Conservation (phyloP, 2,113 vertebrate species). For the Sylvietta virens region DNA sequence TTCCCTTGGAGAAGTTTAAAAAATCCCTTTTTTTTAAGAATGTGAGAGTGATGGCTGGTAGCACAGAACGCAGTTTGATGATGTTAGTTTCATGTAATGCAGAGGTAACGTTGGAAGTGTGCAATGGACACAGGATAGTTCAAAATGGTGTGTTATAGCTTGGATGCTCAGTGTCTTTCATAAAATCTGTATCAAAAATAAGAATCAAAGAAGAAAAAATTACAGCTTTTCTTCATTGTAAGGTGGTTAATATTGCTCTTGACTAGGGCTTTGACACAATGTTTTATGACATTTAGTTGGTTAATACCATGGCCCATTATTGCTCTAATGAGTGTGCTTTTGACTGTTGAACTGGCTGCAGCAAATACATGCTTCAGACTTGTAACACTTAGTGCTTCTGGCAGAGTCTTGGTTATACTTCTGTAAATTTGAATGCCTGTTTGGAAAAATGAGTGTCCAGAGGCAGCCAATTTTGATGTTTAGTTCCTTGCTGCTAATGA, state of each 20-base stretch:
- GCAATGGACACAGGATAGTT: neutral
- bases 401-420: neutral
- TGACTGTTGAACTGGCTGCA: neutral
- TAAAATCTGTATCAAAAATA: neutral
- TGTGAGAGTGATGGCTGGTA: neutral
- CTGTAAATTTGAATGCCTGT: neutral
- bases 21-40: neutral
- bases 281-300: conserved; percentile 33
- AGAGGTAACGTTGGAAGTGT: neutral
- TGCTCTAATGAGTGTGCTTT: neutral
- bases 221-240: neutral
- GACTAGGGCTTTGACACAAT: conserved; percentile 20
- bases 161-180: neutral
- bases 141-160: neutral
- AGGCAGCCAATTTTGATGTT: neutral
- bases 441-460: neutral
- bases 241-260: neutral
- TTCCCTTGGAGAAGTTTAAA: neutral
- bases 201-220: neutral
- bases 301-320: conserved; percentile 8
- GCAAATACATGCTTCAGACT: neutral
- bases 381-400: neutral
- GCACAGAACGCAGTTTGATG: neutral
- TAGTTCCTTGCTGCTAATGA: neutral
- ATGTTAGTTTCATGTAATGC: neutral